Base-by-base conservation (phyloP, 2,113 vertebrate species). In the Chionomys nivalis region DNA sequence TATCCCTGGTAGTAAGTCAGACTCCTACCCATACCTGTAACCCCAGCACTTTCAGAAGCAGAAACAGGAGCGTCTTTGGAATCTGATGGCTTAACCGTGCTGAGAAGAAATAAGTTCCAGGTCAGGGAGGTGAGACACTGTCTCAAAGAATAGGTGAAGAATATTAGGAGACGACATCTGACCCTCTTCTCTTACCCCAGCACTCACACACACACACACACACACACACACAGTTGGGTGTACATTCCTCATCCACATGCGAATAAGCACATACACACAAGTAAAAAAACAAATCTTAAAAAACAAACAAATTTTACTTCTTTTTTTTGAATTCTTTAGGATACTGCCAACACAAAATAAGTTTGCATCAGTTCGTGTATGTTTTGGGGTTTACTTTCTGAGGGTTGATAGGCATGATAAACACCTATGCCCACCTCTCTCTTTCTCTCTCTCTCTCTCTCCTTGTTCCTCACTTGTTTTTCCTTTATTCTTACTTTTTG, bases 201-300 rank as follows among this genome's bases (percentile, higher is more conserved):
- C 44, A 7, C 4, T 0, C 12, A 0, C 28, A 0, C 1, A 5
- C 11, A 1, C 23, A 1, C 19, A 4, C 24, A 26, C n/a, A 26
- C 19, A 10, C 11, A 31, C 65, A 66, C 65, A 10, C 9, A 65
- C 10, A 85, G 28, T 66, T 65, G 14, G 31, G 8, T 47, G 39
- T 42, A 12, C 26, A 33, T 47, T 33, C 10, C 55, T 61, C 8
- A 42, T 14, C 3, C 28, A 66, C 26, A 33, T 63, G 55, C 39
- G 3, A 82, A 61, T 21, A 66, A 23, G 44, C 42, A 31, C 5
- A 11, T 33, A 47, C 10, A 86, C 10, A 66, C 9, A 86, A 63
- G 63, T 44, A 44, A 42, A 61, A 28, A 42, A 83, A 42, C n/a
- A 17, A 17, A 65, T 33, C 61, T 47, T 12, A 36, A 66, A 39